Evolutionary conservation across 1,140 invertebrate species (phyloP), one percentile per base, ranked within the genome.

Genomic region (Druon quercuslanigerum): DNA sequence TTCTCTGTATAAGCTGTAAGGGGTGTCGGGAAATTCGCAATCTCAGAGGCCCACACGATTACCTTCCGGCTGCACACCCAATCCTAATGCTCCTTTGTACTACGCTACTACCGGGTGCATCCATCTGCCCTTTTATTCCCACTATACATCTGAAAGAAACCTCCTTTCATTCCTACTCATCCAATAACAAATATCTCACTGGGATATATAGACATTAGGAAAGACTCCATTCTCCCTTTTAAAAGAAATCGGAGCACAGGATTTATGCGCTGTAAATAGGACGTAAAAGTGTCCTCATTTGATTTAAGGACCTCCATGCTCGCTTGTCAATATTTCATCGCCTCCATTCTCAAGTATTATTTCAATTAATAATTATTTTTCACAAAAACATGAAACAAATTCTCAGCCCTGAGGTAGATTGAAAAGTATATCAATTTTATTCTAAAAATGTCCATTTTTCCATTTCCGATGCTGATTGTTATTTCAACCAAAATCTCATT

Each of bases 171-270:
- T 66, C 40, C 60, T 33, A 66, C 60, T 66, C 60, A 66, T 66
- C 60, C 60, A 66, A 66, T 66, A 66, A 66, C 60, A 66, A 66
- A 66, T 66, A 66, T 66, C 60, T 66, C 60, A 66, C 60, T 33
- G 25, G 3, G 57, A 16, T 66, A 6, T 14, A 57, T 16, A 66
- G 33, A 66, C 60, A 66, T 66, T 66, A 66, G 33, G 25, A 66
- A 66, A 25, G 5, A 40, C 60, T 66, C 40, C 40, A 66, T 66
- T 66, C 57, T 66, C 12, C 14, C 19, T 33, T 66, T 3, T 13
- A 66, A 33, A 40, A 60, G 33, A 66, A 66, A 66, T 66, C 57
- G 11, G 20, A 66, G 19, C 56, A 57, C 19, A 9, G 56, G 25
- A 57, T 20, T 57, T 20, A n/a, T 57, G 19, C 25, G 12, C 19